A percentile compares a stretch with the other conserved stretches of the same genome.
Evolutionary conservation across 2,113 vertebrate genomes (phyloP).

Genomic region (Gallinago media): DNA sequence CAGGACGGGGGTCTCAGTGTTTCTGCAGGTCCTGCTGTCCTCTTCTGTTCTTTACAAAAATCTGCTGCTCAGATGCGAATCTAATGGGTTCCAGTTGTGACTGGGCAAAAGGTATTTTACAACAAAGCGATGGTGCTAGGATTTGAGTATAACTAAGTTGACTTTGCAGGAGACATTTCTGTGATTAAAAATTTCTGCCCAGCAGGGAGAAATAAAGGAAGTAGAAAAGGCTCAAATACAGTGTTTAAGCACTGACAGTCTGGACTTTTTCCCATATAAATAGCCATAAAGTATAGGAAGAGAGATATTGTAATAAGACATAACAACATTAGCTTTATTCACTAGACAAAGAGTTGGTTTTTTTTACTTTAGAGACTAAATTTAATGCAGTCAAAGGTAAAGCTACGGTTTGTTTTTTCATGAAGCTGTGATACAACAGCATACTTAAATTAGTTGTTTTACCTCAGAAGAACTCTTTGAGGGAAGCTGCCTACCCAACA

Average conservation of each 20-base stretch:
- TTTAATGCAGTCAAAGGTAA: background rate
- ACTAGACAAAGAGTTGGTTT: background rate
- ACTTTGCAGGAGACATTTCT: conserved; percentile 26
- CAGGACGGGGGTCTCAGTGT: background rate
- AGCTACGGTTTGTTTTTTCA: background rate
- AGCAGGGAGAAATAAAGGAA: conserved; percentile 36
- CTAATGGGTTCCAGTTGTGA: conserved; percentile 2
- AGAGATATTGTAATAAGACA: background rate
- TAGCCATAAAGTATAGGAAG: conserved; percentile 11
- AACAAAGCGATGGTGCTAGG: background rate
- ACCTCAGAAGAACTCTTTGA: background rate
- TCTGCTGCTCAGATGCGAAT: background rate
- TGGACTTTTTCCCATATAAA: conserved; percentile 31
- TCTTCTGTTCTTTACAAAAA: background rate
- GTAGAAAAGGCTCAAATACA: background rate
- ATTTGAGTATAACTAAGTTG: background rate
- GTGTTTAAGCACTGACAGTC: background rate
- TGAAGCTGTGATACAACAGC: background rate
- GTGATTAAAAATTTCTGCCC: conserved; percentile 47
- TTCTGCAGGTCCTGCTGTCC: background rate
- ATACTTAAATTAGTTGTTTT: conserved; percentile 5
- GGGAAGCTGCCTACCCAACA: background rate
- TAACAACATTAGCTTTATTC: conserved; percentile 7
- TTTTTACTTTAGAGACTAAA: background rate
- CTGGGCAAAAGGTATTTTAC: background rate